These are phyloP conservation scores for Pachypanchax playfairii DNA, from an alignment of 2,113 vertebrate genomes.

Conservation along the genomic window DNA sequence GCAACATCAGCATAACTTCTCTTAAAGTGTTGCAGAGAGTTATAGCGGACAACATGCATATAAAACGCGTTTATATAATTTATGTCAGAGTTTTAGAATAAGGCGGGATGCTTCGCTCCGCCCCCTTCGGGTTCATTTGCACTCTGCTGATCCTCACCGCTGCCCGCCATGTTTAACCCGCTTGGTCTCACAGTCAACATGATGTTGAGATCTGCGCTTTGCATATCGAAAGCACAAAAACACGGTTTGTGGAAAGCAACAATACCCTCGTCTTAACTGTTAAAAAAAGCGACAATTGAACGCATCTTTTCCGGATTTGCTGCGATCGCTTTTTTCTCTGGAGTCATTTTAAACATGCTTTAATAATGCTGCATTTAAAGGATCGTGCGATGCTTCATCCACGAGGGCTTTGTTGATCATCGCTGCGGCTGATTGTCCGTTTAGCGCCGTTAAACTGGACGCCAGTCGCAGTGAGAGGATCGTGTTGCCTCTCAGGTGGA, in stretches of 20 bases:
- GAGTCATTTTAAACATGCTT: too few relatives aligned
- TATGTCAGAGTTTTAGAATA: too few relatives aligned
- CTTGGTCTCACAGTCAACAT: fast-evolving
- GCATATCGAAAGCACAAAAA: background rate
- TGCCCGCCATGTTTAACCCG: fast-evolving
- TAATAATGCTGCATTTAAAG: background rate
- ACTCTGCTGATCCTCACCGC: background rate
- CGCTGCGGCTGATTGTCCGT: background rate
- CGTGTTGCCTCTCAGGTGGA: constrained; percentile 18
- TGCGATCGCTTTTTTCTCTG: background rate
- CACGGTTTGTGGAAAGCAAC: constrained; percentile 2
- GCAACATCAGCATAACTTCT: too few relatives aligned
- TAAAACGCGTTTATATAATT: too few relatives aligned
- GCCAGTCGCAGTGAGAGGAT: background rate
- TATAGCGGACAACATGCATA: too few relatives aligned
- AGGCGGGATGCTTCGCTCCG: too few relatives aligned
- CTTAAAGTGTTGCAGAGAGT: too few relatives aligned
- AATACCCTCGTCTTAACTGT: background rate
- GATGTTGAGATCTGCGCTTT: constrained; percentile 9
- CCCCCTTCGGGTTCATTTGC: too few relatives aligned
- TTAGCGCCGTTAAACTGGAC: background rate
- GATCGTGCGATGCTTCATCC: background rate
- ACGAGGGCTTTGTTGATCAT: background rate
- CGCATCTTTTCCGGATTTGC: background rate
- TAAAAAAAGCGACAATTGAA: fast-evolving